Evolutionary conservation across 1,140 invertebrate species (phyloP).

Genomic region (Prorops nasuta): DNA sequence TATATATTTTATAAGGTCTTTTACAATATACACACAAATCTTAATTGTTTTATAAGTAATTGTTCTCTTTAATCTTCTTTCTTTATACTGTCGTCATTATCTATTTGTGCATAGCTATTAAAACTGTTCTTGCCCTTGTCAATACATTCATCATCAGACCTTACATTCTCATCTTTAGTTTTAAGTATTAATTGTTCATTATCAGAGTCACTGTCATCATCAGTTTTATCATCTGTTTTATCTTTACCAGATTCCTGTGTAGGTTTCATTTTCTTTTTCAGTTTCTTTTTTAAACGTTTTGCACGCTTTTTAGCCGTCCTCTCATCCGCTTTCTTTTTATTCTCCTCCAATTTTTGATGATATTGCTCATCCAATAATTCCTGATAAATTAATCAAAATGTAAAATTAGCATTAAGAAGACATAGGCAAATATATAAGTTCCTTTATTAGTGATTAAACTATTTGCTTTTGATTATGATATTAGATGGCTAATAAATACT

Average conservation of each 20-base stretch:
- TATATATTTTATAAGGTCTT: slow-evolving; percentile 3
- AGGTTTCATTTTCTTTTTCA: slow-evolving; percentile 57
- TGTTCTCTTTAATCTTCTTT: no score
- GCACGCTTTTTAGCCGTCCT: slow-evolving; percentile 81
- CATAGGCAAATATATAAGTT: no score
- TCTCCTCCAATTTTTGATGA: slow-evolving; percentile 77
- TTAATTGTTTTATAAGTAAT: not conserved
- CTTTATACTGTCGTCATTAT: no score
- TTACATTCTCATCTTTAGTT: not conserved
- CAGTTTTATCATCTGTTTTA: slow-evolving; percentile 15
- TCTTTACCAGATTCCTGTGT: slow-evolving; percentile 11
- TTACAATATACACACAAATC: slow-evolving; percentile 4
- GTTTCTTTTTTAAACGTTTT: slow-evolving; percentile 78
- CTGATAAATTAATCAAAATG: slow-evolving; percentile 51
- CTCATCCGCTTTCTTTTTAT: slow-evolving; percentile 73
- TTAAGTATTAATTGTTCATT: slow-evolving; percentile 1
- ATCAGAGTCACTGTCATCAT: no score
- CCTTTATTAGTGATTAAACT: no score
- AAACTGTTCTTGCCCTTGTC: no score
- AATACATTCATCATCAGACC: no score
- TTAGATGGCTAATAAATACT: no score
- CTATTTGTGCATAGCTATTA: no score
- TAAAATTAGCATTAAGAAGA: no score
- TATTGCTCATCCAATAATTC: slow-evolving; percentile 83
- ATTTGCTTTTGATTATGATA: no score